phyloP scores from a whole-genome alignment of 2,797 vertebrate species.

The Calcarius lapponicus region DNA sequence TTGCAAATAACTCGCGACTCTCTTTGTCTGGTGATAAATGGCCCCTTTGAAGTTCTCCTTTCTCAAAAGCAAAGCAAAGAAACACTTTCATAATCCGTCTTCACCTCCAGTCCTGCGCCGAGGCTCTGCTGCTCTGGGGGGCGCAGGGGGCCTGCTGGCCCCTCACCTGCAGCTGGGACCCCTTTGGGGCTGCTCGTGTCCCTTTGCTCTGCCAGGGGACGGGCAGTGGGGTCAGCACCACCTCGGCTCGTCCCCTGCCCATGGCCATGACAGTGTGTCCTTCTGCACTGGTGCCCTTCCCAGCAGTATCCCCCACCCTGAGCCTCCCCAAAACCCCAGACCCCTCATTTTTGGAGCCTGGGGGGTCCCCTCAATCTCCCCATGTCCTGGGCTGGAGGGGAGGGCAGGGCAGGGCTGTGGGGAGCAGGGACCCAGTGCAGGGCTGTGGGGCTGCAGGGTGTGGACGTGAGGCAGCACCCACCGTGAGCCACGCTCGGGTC shows the following conservation, averaged over 20 bases:
- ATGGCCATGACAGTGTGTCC: accelerated
- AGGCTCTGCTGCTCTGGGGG: not conserved
- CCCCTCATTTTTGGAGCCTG: not conserved
- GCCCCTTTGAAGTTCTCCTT: constrained; percentile 62
- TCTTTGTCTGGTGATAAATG: constrained; percentile 62
- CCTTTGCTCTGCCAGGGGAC: not conserved
- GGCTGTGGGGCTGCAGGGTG: not conserved
- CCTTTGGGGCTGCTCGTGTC: not conserved
- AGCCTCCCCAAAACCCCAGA: not conserved
- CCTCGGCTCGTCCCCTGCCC: accelerated
- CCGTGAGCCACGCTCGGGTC: not conserved
- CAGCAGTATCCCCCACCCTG: accelerated
- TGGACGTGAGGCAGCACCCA: not conserved
- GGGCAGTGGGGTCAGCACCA: accelerated
- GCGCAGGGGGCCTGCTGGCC: not conserved
- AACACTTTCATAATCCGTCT: constrained; percentile 50
- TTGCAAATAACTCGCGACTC: constrained; percentile 47
- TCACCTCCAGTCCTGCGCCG: not conserved
- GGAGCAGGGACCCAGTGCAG: accelerated
- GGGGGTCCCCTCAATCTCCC: accelerated
- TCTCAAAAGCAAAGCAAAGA: constrained; percentile 67
- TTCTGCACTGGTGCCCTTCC: not conserved
- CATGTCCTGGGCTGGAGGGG: accelerated
- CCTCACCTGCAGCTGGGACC: not conserved
- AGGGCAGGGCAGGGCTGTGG: accelerated